Evolutionary conservation across 2,888 invertebrate genomes (phyloP).

Genomic region (Yponomeuta evonymella): DNA sequence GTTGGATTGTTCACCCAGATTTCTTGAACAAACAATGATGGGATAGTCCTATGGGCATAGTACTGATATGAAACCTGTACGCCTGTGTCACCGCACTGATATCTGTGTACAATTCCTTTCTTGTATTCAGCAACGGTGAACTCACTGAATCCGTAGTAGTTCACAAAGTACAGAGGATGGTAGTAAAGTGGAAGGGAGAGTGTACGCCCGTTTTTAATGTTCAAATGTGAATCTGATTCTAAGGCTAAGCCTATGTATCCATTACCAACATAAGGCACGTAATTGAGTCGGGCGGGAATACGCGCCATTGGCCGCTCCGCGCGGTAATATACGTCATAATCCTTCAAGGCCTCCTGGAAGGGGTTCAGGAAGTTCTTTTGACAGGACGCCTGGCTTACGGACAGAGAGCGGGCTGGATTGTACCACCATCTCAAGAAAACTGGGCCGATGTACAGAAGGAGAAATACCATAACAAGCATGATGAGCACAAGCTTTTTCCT

Average conservation of each 20-base stretch:
- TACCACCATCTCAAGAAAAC: slow-evolving; percentile 79
- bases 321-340: slow-evolving; percentile 81
- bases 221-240: slow-evolving; percentile 78
- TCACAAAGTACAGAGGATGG: slow-evolving; percentile 78
- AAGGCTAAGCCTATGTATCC: slow-evolving; percentile 82
- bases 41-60: slow-evolving; percentile 88
- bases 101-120: slow-evolving; percentile 80
- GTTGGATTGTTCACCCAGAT: slow-evolving; percentile 85
- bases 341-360: slow-evolving; percentile 76
- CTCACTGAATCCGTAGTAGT: slow-evolving; percentile 75
- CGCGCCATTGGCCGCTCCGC: slow-evolving; percentile 71
- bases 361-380: slow-evolving; percentile 79
- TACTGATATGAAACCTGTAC: slow-evolving; percentile 80
- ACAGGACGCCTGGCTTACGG: slow-evolving; percentile 76
- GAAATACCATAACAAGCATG: slow-evolving; percentile 71
- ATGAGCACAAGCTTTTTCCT: slow-evolving; percentile 68
- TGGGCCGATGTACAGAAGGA: slow-evolving; percentile 80
- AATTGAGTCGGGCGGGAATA: slow-evolving; percentile 72
- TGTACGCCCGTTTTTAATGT: slow-evolving; percentile 80
- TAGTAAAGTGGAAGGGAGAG: slow-evolving; percentile 80
- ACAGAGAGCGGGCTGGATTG: slow-evolving; percentile 57
- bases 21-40: slow-evolving; percentile 88
- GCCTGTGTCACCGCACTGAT: slow-evolving; percentile 80
- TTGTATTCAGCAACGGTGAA: slow-evolving; percentile 82
- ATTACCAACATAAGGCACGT: slow-evolving; percentile 85